Evolutionary conservation across 1,140 invertebrate species (phyloP).

Genomic region (Drosophila guanche): DNA sequence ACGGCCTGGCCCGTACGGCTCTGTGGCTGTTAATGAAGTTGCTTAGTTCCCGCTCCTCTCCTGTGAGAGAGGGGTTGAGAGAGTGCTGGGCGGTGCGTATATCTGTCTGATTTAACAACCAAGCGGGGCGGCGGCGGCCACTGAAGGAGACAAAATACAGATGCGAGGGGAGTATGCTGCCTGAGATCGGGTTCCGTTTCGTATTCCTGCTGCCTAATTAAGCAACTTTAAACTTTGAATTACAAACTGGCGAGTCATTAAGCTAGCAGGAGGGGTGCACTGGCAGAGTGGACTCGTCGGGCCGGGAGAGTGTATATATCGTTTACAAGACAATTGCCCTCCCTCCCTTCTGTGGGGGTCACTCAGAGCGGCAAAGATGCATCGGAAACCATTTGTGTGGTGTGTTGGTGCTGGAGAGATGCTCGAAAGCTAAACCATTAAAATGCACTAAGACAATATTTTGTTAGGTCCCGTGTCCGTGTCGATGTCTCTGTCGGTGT

Average conservation of each 20-base stretch:
- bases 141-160: constrained; percentile 68
- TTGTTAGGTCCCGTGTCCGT: constrained; percentile 51
- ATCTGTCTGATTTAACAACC: constrained; percentile 55
- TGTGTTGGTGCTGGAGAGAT: constrained; percentile 4
- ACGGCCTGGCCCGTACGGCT: constrained; percentile 35
- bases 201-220: constrained; percentile 62
- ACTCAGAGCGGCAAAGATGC: constrained; percentile 63
- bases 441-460: constrained; percentile 80
- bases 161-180: constrained; percentile 16
- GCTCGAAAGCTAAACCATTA: constrained; percentile 64
- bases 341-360: background rate
- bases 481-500: no score
- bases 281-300: constrained; percentile 5
- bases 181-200: constrained; percentile 20
- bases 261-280: constrained; percentile 35
- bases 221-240: constrained; percentile 67
- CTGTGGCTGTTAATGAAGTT: constrained; percentile 71
- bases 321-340: constrained; percentile 70
- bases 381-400: constrained; percentile 38
- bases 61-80: background rate
- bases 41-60: constrained; percentile 16
- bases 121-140: constrained; percentile 43
- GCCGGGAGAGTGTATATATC: constrained; percentile 32
- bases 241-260: constrained; percentile 77
- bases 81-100: constrained; percentile 22